Evolutionary conservation across 2,113 vertebrate genomes (phyloP), one percentile per base, ranked within the genome.

Genomic region (Accipiter virgatus): DNA sequence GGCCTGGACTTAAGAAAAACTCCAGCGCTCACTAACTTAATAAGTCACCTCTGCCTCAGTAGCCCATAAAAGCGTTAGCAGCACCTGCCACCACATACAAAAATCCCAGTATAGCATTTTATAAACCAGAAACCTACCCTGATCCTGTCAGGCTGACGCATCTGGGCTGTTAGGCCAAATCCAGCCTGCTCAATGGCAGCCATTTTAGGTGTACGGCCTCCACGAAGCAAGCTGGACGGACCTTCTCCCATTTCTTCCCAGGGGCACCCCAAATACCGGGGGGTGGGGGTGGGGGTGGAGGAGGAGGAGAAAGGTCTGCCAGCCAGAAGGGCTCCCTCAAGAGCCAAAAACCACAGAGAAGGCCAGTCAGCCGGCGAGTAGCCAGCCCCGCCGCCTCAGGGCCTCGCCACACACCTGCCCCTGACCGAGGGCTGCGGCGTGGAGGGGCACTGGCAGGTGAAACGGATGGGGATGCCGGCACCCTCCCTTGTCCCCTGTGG

Each of bases 401-500:
- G 10, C 26, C 34, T 25, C 1, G 1, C 59, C 45, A 16, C 43
- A 20, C 1, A 1, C 42, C 23, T 14, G 13, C 47, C 45, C 20
- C 45, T 47, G 20, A 47, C 20, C 13, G 26, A 21, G 34, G 9
- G 45, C 36, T 7, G n/a, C 3, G 9, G 12, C 4, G 2, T 6
- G 5, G 23, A 38, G n/a, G 13, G 20, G 2, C 40, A 20, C 8
- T 5, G 10, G 8, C 2, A 1, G 4, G 2, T 21, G 36, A 42
- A 21, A 5, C 0, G 2, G 11, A 2, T 1, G 53, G 3, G 1
- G 13, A 13, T 10, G 26, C 27, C n/a, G 20, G 31, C 61, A 11
- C 3, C 32, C 6, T 1, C 38, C 42, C n/a, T 67, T n/a, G 48
- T 9, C 19, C 3, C 3, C 23, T 5, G 6, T 2, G 14, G 8